phyloP scores from a whole-genome alignment of 2,888 invertebrate species.

The Carpatolechia fugitivella region DNA sequence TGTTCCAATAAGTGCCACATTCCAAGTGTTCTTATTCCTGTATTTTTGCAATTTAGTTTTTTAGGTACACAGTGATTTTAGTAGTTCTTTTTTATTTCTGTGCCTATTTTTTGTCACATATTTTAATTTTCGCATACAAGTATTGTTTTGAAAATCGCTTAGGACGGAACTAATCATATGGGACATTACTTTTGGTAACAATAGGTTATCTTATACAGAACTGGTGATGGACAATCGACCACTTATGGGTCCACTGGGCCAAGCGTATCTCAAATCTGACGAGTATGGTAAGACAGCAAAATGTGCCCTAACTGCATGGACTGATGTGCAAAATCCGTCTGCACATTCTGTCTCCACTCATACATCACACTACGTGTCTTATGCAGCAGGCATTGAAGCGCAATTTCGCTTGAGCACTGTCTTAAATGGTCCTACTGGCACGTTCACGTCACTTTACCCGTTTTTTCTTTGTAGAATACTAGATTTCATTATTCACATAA shows the following conservation, averaged over 20 bases:
- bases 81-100: no score
- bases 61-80: no score
- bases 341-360: constrained; percentile 39
- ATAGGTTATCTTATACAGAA: constrained; percentile 70
- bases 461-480: no score
- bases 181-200: constrained; percentile 12
- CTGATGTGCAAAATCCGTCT: constrained; percentile 51
- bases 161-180: no score
- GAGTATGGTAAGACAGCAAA: constrained; percentile 85
- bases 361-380: constrained; percentile 53
- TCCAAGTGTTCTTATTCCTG: no score
- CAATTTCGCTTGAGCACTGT: constrained; percentile 33
- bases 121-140: no score
- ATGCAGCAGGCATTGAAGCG: constrained; percentile 47
- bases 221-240: constrained; percentile 87
- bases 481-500: no score
- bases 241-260: constrained; percentile 88
- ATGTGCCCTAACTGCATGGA: constrained; percentile 70
- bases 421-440: constrained; percentile 35
- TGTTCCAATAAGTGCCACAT: no score
- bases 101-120: no score
- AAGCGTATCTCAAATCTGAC: constrained; percentile 91
- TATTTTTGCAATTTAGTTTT: no score
- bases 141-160: no score
- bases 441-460: constrained; percentile 30